Conservation (phyloP, 92 coral and sea anemone species). For the Phymanthus crucifer region DNA sequence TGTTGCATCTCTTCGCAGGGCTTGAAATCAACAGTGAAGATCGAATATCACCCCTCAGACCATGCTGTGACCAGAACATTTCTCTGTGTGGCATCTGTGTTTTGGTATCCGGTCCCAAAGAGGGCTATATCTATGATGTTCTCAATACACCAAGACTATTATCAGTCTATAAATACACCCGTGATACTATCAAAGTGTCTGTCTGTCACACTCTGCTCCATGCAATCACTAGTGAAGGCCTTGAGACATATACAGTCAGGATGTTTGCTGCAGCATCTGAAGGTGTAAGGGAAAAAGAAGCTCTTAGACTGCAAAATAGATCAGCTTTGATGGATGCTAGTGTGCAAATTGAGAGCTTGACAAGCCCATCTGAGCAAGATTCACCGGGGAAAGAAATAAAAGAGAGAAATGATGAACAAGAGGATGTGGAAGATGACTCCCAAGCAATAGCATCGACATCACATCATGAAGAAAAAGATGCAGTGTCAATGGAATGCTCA, state of each 20-base stretch:
- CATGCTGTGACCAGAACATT: constrained; percentile 40
- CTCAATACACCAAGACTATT: constrained; percentile 61
- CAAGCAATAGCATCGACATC: neutral
- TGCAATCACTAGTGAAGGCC: constrained; percentile 81
- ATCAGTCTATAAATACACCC: constrained; percentile 74
- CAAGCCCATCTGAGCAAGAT: neutral
- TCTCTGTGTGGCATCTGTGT: constrained; percentile 87
- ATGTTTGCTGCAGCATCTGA: constrained; percentile 86
- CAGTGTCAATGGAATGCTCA: neutral
- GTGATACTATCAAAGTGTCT: constrained; percentile 74
- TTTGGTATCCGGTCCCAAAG: constrained; percentile 88
- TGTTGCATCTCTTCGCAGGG: constrained; percentile 37
- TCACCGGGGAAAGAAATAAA: neutral
- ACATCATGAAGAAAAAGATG: neutral
- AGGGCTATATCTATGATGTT: constrained; percentile 83
- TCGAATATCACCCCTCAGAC: constrained; percentile 48
- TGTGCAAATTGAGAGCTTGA: neutral
- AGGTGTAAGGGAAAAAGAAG: constrained; percentile 44
- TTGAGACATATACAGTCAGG: constrained; percentile 90
- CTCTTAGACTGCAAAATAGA: constrained; percentile 3
- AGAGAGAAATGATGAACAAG: neutral
- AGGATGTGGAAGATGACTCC: too few species aligned
- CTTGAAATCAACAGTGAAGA: constrained; percentile 40
- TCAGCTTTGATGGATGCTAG: neutral
- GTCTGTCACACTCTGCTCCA: constrained; percentile 72